Percentiles rank a stretch among this genome's conserved stretches.
phyloP scores from a whole-genome alignment of 2,113 vertebrate genomes.

The Callithrix jacchus region DNA sequence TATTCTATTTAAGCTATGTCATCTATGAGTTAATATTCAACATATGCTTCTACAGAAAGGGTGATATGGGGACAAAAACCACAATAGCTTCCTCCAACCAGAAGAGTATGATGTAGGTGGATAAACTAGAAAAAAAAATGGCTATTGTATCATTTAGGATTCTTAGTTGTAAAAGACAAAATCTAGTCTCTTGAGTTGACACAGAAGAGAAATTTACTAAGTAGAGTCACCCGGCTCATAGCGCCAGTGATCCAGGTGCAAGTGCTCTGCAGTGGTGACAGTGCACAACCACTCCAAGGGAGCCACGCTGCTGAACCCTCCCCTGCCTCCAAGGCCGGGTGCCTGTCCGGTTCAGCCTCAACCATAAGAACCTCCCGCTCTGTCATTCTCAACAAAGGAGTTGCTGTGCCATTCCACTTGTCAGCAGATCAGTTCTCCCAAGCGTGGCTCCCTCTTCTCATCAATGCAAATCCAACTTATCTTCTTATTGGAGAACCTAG shows the following conservation, averaged over 20 bases:
- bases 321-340: fast-evolving
- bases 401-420: fast-evolving
- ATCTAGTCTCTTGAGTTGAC: not conserved
- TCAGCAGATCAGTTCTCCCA: not conserved
- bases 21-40: not conserved
- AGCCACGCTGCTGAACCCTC: fast-evolving
- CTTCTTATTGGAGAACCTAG: not conserved
- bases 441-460: fast-evolving
- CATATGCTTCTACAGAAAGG: not conserved
- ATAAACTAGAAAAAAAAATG: not conserved
- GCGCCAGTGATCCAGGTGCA: fast-evolving
- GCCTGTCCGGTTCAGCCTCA: not conserved
- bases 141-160: fast-evolving
- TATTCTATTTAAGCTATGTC: not conserved
- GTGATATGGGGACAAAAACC: not conserved
- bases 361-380: too few species aligned
- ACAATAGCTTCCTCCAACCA: not conserved
- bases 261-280: not conserved
- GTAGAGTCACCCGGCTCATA: not conserved
- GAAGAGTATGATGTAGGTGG: not conserved
- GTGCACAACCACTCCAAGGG: fast-evolving
- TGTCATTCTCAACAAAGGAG: fast-evolving
- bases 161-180: not conserved
- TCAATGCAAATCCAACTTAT: not conserved
- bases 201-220: not conserved